phyloP scores from a whole-genome alignment of 1,140 invertebrate genomes.

The Bicyclus anynana region DNA sequence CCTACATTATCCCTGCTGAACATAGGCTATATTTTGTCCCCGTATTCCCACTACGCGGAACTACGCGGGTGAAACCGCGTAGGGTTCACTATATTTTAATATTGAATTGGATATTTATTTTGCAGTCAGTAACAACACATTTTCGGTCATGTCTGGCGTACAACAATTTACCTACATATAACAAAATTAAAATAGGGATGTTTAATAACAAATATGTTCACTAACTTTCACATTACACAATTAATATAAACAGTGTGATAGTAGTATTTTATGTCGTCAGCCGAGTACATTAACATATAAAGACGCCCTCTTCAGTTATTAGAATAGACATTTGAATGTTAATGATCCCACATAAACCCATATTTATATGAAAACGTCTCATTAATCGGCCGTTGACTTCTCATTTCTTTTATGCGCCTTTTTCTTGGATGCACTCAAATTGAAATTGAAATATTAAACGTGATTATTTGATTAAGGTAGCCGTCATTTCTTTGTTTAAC shows the following conservation, averaged over 20 bases:
- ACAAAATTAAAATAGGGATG: too few relatives aligned
- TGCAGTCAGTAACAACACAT: too few relatives aligned
- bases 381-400: conserved; percentile 42
- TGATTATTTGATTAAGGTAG: conserved; percentile 21
- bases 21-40: too few relatives aligned
- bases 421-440: conserved; percentile 18
- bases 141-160: too few relatives aligned
- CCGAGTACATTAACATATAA: conserved; percentile 3
- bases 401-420: conserved; percentile 22
- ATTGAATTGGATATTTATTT: too few relatives aligned
- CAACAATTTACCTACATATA: too few relatives aligned
- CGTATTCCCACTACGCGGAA: too few relatives aligned
- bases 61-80: too few relatives aligned
- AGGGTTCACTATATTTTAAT: too few relatives aligned
- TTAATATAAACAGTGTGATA: not conserved
- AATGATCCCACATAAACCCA: conserved; percentile 32
- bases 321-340: conserved; percentile 31
- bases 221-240: too few relatives aligned
- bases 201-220: too few relatives aligned
- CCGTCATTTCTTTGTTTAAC: not conserved
- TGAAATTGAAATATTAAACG: conserved; percentile 25
- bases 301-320: conserved; percentile 12
- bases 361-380: conserved; percentile 28
- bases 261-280: not conserved
- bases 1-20: too few relatives aligned